Percentiles rank a stretch among this genome's conserved stretches.
phyloP scores from a whole-genome alignment of 2,797 vertebrate genomes.

The Parauchenoglanis punctatus region DNA sequence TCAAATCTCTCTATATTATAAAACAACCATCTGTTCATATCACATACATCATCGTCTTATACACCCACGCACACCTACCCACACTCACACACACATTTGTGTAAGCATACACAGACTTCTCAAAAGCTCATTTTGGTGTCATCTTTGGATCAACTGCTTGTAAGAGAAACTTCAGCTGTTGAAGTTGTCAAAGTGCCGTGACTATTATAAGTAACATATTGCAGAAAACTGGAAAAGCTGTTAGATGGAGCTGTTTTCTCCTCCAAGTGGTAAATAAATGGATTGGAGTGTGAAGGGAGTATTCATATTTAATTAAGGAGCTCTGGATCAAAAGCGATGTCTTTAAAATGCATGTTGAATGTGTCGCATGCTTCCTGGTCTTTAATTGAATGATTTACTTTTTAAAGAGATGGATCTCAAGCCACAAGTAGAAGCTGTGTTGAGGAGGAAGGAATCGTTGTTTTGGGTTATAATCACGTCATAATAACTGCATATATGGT shows the following conservation, averaged over 20 bases:
- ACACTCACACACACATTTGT: background rate
- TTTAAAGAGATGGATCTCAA: background rate
- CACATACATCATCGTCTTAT: slow-evolving; percentile 20
- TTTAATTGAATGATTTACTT: background rate
- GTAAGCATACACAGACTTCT: slow-evolving; percentile 26
- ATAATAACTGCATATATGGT: background rate
- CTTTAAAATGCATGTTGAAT: slow-evolving; percentile 11
- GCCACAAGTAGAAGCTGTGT: background rate
- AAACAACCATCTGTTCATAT: slow-evolving; percentile 38
- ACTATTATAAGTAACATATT: slow-evolving; percentile 51
- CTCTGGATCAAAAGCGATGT: slow-evolving; percentile 17
- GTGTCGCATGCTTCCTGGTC: background rate
- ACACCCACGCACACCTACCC: background rate
- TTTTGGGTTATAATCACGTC: background rate
- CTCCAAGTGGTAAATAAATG: slow-evolving; percentile 40
- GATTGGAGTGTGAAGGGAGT: slow-evolving; percentile 20
- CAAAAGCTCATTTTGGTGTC: slow-evolving; percentile 29
- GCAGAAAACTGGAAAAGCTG: slow-evolving; percentile 43
- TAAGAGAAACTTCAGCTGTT: slow-evolving; percentile 39
- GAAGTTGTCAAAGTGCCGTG: slow-evolving; percentile 51
- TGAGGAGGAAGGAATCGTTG: background rate
- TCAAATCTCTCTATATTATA: slow-evolving; percentile 32
- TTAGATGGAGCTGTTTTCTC: slow-evolving; percentile 35
- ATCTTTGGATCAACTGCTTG: slow-evolving; percentile 34
- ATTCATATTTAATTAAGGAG: slow-evolving; percentile 8